Base-by-base conservation (phyloP, 1,140 invertebrate species). In the Drosophila busckii region DNA sequence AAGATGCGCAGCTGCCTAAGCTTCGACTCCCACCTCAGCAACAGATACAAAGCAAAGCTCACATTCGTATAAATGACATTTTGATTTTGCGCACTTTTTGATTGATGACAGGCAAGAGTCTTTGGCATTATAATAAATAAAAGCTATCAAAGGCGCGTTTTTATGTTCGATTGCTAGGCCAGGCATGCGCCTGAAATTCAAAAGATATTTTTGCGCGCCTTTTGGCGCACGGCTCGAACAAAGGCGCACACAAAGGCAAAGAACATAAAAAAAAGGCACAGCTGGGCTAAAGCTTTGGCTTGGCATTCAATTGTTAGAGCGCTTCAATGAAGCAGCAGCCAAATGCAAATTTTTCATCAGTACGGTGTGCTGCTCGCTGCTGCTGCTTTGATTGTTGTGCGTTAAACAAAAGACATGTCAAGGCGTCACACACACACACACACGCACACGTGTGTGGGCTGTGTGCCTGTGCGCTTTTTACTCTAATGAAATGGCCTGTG, bases 41-140 rank as follows among this genome's bases (percentile, higher is more conserved):
- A 40, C 46, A 31, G 28, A 29, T 12, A 26, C 15, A 45, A 20
- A 31, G 7, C 2, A 22, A n/a, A 40, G 17, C 23, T 38, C 29
- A 22, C 19, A 32, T 4, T 44, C 41, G 7, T 7, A 22, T 22
- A 54, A 46, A 65, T 82, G 65, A 56, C 60, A 66, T 82, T 82
- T 82, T 82, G 75, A 80, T 80, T 80, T 82, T 65, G 75, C 75
- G 69, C 75, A 82, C 69, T 69, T 82, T 80, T 82, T 82, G 75
- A 82, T 82, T 82, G 75, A 82, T 82, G 75, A 73, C 75, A 66
- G 55, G 55, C 59, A 29, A 29, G n/a, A 12, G 22, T 19, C 35
- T 34, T 17, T n/a, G 6, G 37, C 29, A 40, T 54, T 70, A 70
- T 67, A 65, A 82, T 82, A 82, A 82, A 67, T 80, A 80, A 82